Evolutionary conservation across 2,797 vertebrate species (phyloP).

Genomic region (Macropodus opercularis): DNA sequence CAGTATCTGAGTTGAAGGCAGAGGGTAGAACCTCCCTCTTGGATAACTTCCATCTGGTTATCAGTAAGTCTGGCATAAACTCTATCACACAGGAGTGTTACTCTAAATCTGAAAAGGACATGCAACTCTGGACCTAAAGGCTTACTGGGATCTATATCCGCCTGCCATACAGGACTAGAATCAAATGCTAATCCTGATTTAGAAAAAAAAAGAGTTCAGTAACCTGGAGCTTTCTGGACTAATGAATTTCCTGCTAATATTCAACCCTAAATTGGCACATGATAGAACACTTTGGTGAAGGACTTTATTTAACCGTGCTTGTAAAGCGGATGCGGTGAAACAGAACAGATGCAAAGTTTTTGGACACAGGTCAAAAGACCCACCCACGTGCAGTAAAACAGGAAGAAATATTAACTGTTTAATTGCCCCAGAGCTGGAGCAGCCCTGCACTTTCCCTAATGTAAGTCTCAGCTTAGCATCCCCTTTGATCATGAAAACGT

Average conservation of each 20-base stretch:
- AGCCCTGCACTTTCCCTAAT: conserved; percentile 26
- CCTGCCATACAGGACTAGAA: conserved; percentile 49
- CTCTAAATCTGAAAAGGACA: conserved; percentile 56
- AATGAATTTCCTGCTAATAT: conserved; percentile 71
- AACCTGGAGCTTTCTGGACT: conserved; percentile 58
- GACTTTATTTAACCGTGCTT: conserved; percentile 55
- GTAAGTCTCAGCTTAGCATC: conserved; percentile 40
- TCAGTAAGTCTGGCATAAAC: conserved; percentile 64
- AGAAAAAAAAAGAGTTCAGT: conserved; percentile 51
- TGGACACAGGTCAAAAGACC: conserved; percentile 60
- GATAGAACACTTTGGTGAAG: conserved; percentile 51
- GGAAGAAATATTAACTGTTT: conserved; percentile 71
- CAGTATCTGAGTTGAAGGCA: conserved; percentile 16
- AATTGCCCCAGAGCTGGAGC: conserved; percentile 60
- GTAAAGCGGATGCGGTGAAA: conserved; percentile 42
- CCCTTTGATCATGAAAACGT: conserved; percentile 61
- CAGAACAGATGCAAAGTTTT: conserved; percentile 43
- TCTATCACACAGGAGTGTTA: conserved; percentile 60
- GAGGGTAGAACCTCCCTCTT: conserved; percentile 13
- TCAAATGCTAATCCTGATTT: conserved; percentile 62
- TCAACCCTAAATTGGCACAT: conserved; percentile 62
- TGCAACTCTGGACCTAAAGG: conserved; percentile 50
- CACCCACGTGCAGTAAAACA: conserved; percentile 60
- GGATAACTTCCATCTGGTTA: conserved; percentile 57
- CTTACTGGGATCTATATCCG: conserved; percentile 60